Evolutionary conservation across 2,797 vertebrate genomes (phyloP), one percentile per base, ranked within the genome.

Genomic region (Trachops cirrhosus): DNA sequence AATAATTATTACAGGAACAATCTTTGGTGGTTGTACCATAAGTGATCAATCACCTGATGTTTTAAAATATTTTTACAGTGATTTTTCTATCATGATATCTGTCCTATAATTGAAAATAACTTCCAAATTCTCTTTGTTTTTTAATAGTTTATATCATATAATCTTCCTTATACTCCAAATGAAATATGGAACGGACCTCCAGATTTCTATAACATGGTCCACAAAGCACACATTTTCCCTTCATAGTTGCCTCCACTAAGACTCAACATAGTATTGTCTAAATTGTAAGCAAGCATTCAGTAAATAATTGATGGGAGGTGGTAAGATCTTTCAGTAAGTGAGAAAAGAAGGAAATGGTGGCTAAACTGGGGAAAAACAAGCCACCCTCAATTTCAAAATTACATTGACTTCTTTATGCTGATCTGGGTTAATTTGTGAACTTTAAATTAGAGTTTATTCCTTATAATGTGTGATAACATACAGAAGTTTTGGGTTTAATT

Each of bases 51-150:
- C 90, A 24, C 70, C 39, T 59, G 39, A 80, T 54, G 86, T 15
- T 57, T 91, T 73, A 88, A 88, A 89, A 22, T 78, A 92, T 68
- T 92, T 93, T 93, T 96, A 77, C 32, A 75, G 0, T 67, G 59
- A 34, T 62, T 91, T 93, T 95, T 96, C 59, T 86, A 7, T 96
- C 94, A 91, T 93, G 32, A 19, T 96, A 71, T 73, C n/a, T 96
- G 70, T 22, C 64, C 78, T 95, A 14, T 91, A 92, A 80, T 19
- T 89, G 52, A 86, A 93, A 96, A 88, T 95, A 87, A 87, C 21
- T 88, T 92, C 50, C 41, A 92, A 67, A 46, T 77, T 90, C 54
- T 78, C 26, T 67, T 10, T 77, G 37, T 9, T 78, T 37, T 74
- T 37, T 87, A 71, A 52, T 93, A 97, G 73, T 91, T 96, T 87